These are phyloP conservation scores for Phyllotreta striolata DNA, from an alignment of 2,888 invertebrate species.

Conservation along the genomic window DNA sequence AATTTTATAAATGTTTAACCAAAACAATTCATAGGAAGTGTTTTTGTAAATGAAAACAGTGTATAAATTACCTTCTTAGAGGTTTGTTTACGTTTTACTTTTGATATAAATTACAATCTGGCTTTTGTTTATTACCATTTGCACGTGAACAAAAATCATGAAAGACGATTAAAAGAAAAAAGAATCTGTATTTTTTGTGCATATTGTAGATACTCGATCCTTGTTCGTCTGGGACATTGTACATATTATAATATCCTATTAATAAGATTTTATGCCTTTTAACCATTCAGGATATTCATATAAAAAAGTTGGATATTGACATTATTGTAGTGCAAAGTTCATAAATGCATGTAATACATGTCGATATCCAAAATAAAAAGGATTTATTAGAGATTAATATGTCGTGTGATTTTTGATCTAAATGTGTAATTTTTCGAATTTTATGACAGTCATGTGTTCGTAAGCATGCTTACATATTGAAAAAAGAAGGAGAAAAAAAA, in stretches of 20 bases:
- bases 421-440: constrained; percentile 16
- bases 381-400: constrained; percentile 15
- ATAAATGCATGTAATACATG: constrained; percentile 18
- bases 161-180: neutral
- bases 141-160: neutral
- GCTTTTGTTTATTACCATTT: no score
- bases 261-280: constrained; percentile 18
- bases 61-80: no score
- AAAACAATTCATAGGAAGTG: no score
- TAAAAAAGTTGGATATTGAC: constrained; percentile 19
- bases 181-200: neutral
- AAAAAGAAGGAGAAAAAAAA: neutral
- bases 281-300: constrained; percentile 16
- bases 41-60: no score
- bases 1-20: no score
- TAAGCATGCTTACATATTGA: constrained; percentile 1
- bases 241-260: constrained; percentile 9
- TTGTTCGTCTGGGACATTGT: constrained; percentile 14
- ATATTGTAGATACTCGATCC: constrained; percentile 1
- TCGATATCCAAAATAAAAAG: constrained; percentile 19
- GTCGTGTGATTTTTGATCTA: constrained; percentile 20
- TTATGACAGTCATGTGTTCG: constrained; percentile 13
- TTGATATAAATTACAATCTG: no score
- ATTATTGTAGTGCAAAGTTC: constrained; percentile 14
- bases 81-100: no score